Conservation (phyloP, 92 coral and sea anemone genomes). For the Actinostola sp. region DNA sequence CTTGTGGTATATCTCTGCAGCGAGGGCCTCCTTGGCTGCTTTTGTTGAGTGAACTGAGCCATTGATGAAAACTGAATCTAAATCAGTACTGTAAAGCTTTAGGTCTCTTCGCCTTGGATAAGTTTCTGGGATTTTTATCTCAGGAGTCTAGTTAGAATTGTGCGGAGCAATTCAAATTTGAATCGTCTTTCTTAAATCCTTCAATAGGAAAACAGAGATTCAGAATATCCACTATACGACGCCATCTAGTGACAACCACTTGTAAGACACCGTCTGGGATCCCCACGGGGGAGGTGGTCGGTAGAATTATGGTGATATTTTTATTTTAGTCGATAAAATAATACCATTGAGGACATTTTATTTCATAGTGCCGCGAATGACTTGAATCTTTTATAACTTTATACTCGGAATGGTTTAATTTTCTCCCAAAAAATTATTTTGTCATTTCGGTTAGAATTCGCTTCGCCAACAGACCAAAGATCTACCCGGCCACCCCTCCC, state of each 20-base stretch:
- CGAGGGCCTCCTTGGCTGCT: background rate
- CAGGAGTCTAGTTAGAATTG: background rate
- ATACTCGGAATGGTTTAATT: background rate
- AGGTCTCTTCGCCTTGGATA: background rate
- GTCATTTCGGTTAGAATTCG: background rate
- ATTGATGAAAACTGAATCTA: background rate
- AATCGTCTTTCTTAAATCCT: background rate
- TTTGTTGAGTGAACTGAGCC: background rate
- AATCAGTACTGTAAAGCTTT: no score
- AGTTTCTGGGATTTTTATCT: background rate
- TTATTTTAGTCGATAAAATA: no score
- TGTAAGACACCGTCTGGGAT: background rate
- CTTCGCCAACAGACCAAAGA: background rate
- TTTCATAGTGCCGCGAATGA: no score
- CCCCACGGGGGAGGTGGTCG: slow-evolving; percentile 3
- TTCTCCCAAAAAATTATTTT: no score
- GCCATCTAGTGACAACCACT: background rate
- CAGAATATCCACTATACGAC: background rate
- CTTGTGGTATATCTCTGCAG: slow-evolving; percentile 5
- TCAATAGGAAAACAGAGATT: background rate
- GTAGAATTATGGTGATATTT: background rate
- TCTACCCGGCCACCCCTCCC: background rate
- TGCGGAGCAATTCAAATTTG: background rate
- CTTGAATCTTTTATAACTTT: background rate
- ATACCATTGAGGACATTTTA: no score